phyloP scores from a whole-genome alignment of 2,888 invertebrate species.

The Drosophila silvestris region DNA sequence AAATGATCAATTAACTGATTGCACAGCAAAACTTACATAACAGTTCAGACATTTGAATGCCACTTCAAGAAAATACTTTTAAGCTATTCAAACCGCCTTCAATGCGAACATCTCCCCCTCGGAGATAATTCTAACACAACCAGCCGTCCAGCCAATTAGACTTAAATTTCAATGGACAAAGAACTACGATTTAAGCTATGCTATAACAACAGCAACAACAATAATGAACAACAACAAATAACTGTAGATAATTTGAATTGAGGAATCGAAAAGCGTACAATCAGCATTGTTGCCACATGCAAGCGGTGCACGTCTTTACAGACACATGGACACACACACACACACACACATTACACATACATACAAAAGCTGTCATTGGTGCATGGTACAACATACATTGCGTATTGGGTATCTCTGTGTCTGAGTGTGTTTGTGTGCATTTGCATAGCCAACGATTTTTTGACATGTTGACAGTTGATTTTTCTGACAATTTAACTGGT shows the following conservation, averaged over 20 bases:
- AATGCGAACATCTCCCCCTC: neutral
- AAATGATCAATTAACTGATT: constrained; percentile 49
- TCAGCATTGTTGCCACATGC: constrained; percentile 62
- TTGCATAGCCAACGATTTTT: constrained; percentile 82
- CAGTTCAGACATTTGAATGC: constrained; percentile 41
- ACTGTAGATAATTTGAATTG: constrained; percentile 62
- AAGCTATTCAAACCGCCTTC: constrained; percentile 6
- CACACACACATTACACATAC: neutral
- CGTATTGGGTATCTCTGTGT: constrained; percentile 20
- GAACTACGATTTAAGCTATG: constrained; percentile 35
- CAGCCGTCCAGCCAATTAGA: constrained; percentile 47
- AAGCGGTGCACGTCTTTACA: constrained; percentile 56
- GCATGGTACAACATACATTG: constrained; percentile 37
- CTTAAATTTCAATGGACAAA: constrained; percentile 50
- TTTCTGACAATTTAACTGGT: constrained; percentile 85
- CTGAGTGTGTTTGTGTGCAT: constrained; percentile 54
- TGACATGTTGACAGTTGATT: constrained; percentile 85
- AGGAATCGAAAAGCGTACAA: constrained; percentile 61
- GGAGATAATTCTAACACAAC: neutral
- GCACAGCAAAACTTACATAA: constrained; percentile 7
- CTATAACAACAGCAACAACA: constrained; percentile 38
- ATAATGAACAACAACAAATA: constrained; percentile 39
- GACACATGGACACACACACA: constrained; percentile 26
- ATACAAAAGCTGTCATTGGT: constrained; percentile 15
- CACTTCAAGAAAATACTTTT: constrained; percentile 2